These are phyloP conservation scores for Drosophila bipectinata DNA, from an alignment of 1,140 invertebrate genomes.

Conservation along the genomic window DNA sequence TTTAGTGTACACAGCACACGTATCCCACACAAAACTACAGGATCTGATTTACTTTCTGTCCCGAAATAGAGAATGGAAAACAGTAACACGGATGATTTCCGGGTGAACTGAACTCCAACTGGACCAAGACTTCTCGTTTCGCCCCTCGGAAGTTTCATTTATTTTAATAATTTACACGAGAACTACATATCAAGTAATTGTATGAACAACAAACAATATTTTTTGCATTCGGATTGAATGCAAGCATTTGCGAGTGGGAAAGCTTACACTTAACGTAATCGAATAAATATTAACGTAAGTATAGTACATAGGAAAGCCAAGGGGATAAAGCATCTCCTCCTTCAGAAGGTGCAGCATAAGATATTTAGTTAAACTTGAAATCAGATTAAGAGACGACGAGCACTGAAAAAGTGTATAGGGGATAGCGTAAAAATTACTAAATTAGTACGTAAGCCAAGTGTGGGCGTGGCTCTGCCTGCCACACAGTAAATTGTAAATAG, in stretches of 20 bases:
- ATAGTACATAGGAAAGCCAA: conserved; percentile 31
- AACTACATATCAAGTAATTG: conserved; percentile 73
- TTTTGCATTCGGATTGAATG: conserved; percentile 54
- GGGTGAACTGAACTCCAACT: conserved; percentile 53
- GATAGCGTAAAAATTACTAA: conserved; percentile 78
- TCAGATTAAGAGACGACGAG: conserved; percentile 33
- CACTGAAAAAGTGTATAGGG: conserved; percentile 28
- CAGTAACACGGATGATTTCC: background rate
- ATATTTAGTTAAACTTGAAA: conserved; percentile 57
- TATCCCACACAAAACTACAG: background rate
- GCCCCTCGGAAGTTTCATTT: conserved; percentile 11
- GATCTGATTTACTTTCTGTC: conserved; percentile 1
- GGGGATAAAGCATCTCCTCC: conserved; percentile 13
- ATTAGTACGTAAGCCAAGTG: conserved; percentile 62
- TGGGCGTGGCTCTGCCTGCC: conserved; percentile 52
- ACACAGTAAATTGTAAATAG: conserved; percentile 35
- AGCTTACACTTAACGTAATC: conserved; percentile 73
- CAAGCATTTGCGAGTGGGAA: conserved; percentile 71
- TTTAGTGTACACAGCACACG: conserved; percentile 39
- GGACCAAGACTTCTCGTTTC: conserved; percentile 57
- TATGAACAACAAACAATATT: conserved; percentile 39
- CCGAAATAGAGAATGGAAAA: conserved; percentile 6
- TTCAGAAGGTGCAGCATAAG: conserved; percentile 14
- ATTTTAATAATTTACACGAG: conserved; percentile 42
- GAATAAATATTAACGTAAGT: conserved; percentile 28